A percentile compares a stretch with the other conserved stretches of the same genome.
These are phyloP conservation scores for Mastomys coucha DNA, from an alignment of 2,113 vertebrate genomes.

Conservation along the genomic window DNA sequence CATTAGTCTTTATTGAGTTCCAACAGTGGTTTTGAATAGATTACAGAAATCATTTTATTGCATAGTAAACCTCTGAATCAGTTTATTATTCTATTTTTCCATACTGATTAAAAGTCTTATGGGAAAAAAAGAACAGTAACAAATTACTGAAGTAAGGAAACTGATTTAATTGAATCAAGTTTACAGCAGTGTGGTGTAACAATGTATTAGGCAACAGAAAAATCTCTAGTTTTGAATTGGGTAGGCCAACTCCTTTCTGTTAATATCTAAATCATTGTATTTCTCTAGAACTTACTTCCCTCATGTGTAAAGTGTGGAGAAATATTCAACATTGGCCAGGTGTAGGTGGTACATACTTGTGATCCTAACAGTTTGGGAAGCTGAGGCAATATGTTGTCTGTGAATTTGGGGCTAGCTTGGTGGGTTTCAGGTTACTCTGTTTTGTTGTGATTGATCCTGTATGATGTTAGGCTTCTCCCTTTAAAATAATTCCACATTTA, in stretches of 20 bases:
- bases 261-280: constrained; percentile 1
- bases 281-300: constrained; percentile 30
- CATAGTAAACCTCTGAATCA: neutral
- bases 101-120: constrained; percentile 17
- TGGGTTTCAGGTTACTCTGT: neutral
- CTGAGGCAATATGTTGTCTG: neutral
- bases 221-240: neutral
- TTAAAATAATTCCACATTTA: neutral
- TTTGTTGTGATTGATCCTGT: neutral
- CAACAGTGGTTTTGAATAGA: neutral
- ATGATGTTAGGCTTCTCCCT: neutral
- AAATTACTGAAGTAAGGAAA: neutral
- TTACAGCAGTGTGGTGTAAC: neutral
- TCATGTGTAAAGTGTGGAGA: constrained; percentile 45
- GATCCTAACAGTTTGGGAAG: neutral
- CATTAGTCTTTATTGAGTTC: neutral
- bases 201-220: neutral
- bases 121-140: neutral
- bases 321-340: neutral
- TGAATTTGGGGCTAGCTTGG: neutral
- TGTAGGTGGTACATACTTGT: neutral
- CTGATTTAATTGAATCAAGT: neutral
- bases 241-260: neutral
- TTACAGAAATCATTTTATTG: neutral
- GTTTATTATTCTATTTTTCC: constrained; percentile 32